Conservation (phyloP, 2,113 vertebrate genomes). For the Maccullochella peelii region DNA sequence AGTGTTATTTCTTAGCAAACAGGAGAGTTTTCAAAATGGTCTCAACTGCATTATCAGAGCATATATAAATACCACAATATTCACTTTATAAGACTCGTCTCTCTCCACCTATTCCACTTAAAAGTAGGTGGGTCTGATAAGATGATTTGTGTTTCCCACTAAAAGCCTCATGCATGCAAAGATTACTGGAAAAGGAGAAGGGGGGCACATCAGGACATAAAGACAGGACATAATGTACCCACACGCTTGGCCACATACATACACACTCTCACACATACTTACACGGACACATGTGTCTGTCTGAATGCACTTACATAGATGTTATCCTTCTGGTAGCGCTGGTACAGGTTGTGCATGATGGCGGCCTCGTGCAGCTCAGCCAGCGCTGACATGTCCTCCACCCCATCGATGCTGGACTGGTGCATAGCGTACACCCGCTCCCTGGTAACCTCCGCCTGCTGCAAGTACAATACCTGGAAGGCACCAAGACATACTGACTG, state of each 20-base stretch:
- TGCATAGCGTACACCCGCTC: constrained; percentile 91
- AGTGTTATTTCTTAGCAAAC: neutral
- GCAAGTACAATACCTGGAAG: constrained; percentile 85
- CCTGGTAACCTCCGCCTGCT: constrained; percentile 84
- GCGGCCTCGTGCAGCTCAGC: constrained; percentile 92
- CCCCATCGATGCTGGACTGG: constrained; percentile 88
- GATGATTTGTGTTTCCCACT: constrained; percentile 48
- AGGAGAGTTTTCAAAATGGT: neutral
- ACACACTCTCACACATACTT: neutral
- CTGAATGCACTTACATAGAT: constrained; percentile 88
- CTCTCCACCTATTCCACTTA: too few relatives aligned
- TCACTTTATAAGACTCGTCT: too few relatives aligned
- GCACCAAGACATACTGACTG: neutral
- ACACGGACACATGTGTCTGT: neutral
- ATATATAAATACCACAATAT: too few relatives aligned
- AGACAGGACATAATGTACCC: neutral
- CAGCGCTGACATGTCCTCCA: constrained; percentile 93
- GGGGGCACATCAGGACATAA: neutral
- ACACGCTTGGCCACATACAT: neutral
- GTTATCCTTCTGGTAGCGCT: constrained; percentile 89
- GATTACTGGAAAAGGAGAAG: constrained; percentile 32
- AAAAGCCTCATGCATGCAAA: constrained; percentile 46
- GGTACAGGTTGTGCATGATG: constrained; percentile 92
- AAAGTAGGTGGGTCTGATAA: constrained; percentile 23
- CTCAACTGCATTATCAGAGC: neutral